phyloP scores from a whole-genome alignment of 2,888 invertebrate species.

The Trissolcus japonicus region DNA sequence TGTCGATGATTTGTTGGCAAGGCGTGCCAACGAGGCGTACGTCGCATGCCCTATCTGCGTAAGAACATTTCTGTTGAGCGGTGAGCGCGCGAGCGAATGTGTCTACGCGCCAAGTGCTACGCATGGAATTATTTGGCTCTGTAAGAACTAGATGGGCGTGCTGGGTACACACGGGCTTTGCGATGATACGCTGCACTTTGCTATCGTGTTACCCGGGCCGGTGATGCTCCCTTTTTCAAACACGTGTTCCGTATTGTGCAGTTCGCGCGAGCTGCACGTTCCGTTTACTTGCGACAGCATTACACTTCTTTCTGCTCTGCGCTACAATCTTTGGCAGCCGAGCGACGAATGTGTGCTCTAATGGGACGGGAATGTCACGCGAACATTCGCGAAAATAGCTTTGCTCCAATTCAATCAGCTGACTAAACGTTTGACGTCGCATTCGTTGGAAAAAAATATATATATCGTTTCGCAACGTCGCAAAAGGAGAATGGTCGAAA shows the following conservation, averaged over 20 bases:
- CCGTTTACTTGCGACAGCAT: slow-evolving; percentile 40
- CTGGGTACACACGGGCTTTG: slow-evolving; percentile 40
- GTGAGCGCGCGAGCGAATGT: slow-evolving; percentile 24
- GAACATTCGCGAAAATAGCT: slow-evolving; percentile 45
- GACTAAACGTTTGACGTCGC: slow-evolving; percentile 24
- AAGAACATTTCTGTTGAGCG: slow-evolving; percentile 53
- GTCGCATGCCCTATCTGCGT: slow-evolving; percentile 64
- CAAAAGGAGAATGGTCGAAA: slow-evolving; percentile 27
- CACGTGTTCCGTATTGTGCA: slow-evolving; percentile 52
- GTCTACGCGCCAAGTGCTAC: slow-evolving; percentile 46
- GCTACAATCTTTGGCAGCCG: slow-evolving; percentile 36
- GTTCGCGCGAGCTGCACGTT: slow-evolving; percentile 42
- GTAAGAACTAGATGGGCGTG: slow-evolving; percentile 59
- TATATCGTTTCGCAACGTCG: slow-evolving; percentile 32
- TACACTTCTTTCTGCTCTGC: neutral
- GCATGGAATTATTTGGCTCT: slow-evolving; percentile 57
- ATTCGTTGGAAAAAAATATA: slow-evolving; percentile 6
- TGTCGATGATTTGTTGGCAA: slow-evolving; percentile 72
- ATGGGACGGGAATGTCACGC: slow-evolving; percentile 37
- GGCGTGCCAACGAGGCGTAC: slow-evolving; percentile 66
- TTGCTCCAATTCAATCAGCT: slow-evolving; percentile 50
- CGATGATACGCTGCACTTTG: slow-evolving; percentile 49
- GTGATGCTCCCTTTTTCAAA: slow-evolving; percentile 40
- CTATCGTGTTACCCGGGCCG: slow-evolving; percentile 26
- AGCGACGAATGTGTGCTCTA: slow-evolving; percentile 24